phyloP scores from a whole-genome alignment of 2,113 vertebrate species.

The Melanerpes aurifrons region DNA sequence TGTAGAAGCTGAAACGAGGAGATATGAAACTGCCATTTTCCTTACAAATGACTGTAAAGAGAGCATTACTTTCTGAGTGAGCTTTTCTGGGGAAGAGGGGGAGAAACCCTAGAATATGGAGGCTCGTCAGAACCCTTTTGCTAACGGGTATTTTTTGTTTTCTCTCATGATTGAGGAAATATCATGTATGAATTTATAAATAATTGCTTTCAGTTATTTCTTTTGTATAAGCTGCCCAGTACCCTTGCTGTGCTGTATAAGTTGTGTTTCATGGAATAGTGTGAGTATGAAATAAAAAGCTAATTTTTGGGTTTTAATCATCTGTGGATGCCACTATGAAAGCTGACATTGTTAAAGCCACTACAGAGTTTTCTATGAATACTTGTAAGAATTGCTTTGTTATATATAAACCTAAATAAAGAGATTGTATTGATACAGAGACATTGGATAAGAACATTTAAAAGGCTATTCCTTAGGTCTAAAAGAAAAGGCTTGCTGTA shows the following conservation, averaged over 20 bases:
- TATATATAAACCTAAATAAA: conserved; percentile 86
- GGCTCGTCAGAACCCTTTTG: conserved; percentile 76
- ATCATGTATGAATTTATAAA: conserved; percentile 79
- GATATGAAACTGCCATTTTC: conserved; percentile 62
- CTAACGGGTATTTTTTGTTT: conserved; percentile 80
- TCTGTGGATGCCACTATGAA: conserved; percentile 84
- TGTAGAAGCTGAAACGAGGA: conserved; percentile 66
- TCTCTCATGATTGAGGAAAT: conserved; percentile 74
- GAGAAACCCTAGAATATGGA: conserved; percentile 64
- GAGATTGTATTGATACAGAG: conserved; percentile 83
- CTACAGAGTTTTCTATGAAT: conserved; percentile 91
- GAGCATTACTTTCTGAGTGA: conserved; percentile 70
- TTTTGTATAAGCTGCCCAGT: conserved; percentile 80
- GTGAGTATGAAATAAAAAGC: conserved; percentile 79
- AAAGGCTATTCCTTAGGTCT: conserved; percentile 80
- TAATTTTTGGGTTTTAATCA: conserved; percentile 77
- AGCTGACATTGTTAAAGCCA: conserved; percentile 84
- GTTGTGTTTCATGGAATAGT: conserved; percentile 82
- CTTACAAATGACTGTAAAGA: conserved; percentile 65
- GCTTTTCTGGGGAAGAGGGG: conserved; percentile 61
- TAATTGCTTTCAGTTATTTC: conserved; percentile 79
- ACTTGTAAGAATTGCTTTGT: conserved; percentile 89
- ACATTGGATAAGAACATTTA: conserved; percentile 79
- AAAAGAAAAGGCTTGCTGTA: conserved; percentile 87
- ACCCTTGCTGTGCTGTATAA: conserved; percentile 81